These are phyloP conservation scores for Oncorhynchus clarkii DNA, from an alignment of 2,113 vertebrate species.

Conservation along the genomic window DNA sequence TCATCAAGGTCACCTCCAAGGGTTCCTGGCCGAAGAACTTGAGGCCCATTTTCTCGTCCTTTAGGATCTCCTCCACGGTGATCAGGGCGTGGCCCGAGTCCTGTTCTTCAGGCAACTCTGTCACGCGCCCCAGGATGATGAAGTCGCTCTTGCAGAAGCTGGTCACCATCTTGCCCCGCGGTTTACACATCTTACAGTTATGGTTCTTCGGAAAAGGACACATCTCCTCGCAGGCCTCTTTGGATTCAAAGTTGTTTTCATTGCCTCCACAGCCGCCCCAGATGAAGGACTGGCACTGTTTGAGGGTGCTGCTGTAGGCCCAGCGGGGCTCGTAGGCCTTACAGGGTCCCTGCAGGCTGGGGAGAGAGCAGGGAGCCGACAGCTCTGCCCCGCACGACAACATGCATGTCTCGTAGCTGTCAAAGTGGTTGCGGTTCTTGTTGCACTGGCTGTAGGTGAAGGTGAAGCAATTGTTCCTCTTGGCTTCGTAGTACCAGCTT, in stretches of 20 bases:
- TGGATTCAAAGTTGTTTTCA: conserved; percentile 94
- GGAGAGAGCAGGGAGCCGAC: conserved; percentile 84
- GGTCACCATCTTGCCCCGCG: conserved; percentile 87
- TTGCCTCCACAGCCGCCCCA: conserved; percentile 93
- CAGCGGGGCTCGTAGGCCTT: conserved; percentile 91
- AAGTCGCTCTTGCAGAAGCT: conserved; percentile 97
- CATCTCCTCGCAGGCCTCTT: conserved; percentile 90
- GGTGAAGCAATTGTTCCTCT: conserved; percentile 94
- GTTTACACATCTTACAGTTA: conserved; percentile 89
- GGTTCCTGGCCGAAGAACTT: conserved; percentile 92
- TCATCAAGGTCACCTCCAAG: conserved; percentile 90
- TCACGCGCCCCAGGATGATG: conserved; percentile 88
- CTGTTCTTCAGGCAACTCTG: conserved; percentile 88
- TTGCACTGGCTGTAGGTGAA: conserved; percentile 93
- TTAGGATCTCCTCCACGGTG: conserved; percentile 91
- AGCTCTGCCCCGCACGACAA: conserved; percentile 85
- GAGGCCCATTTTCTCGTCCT: conserved; percentile 98
- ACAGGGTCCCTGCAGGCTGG: conserved; percentile 91
- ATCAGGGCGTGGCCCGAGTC: conserved; percentile 90
- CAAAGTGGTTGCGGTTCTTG: conserved; percentile 90
- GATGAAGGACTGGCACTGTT: conserved; percentile 94
- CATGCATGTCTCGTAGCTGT: conserved; percentile 88
- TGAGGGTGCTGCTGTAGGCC: conserved; percentile 85
- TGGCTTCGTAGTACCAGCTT: conserved; percentile 92
- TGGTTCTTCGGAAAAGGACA: conserved; percentile 89